phyloP scores from a whole-genome alignment of 2,113 vertebrate genomes.

The Tringa solitaria region DNA sequence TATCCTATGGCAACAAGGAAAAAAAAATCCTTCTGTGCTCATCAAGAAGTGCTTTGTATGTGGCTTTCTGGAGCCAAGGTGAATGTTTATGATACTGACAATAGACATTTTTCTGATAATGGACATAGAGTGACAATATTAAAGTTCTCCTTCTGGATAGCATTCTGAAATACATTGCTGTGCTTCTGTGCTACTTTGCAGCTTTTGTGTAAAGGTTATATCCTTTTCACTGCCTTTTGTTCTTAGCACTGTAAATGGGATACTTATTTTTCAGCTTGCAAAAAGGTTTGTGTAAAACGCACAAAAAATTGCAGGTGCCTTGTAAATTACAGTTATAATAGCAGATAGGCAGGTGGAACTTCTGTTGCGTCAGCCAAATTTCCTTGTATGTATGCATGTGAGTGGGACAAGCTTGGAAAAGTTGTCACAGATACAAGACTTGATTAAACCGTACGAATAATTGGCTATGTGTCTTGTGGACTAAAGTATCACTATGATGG shows the following conservation, averaged over 20 bases:
- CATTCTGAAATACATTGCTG: background rate
- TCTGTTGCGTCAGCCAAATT: background rate
- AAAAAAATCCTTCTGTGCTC: background rate
- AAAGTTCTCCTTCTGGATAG: background rate
- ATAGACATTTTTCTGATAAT: background rate
- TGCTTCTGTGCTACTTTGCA: background rate
- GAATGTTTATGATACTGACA: background rate
- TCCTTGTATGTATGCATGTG: background rate
- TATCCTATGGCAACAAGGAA: background rate
- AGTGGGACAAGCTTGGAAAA: background rate
- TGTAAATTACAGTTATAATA: background rate
- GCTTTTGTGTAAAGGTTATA: background rate
- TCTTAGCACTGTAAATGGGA: accelerated
- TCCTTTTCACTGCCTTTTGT: background rate
- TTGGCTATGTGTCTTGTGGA: background rate
- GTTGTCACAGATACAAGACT: background rate
- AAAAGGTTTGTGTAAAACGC: background rate
- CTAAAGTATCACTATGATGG: background rate
- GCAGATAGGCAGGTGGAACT: background rate
- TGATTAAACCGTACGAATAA: background rate
- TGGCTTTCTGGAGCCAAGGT: background rate
- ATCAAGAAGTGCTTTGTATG: background rate
- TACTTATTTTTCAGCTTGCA: background rate
- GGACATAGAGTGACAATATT: background rate
- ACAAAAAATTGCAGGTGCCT: background rate